Percentiles rank a stretch among this genome's conserved stretches.
Evolutionary conservation across 2,113 vertebrate species (phyloP).

Genomic region (Chitala chitala): DNA sequence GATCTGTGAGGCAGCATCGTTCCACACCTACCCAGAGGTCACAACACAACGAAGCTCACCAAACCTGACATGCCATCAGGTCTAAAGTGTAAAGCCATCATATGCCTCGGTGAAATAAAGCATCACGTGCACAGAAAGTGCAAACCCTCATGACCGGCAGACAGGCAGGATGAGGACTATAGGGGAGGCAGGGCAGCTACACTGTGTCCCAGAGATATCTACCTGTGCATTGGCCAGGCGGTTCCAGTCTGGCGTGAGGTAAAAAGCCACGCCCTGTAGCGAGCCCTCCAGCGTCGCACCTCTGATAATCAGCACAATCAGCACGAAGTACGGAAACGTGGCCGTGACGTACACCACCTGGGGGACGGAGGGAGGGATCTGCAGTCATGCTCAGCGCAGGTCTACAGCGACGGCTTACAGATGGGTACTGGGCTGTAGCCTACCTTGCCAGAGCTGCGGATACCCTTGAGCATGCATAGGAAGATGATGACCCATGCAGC

Average conservation of each 20-base stretch:
- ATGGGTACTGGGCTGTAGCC: background rate
- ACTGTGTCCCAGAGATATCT: background rate
- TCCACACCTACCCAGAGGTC: slow-evolving; percentile 62
- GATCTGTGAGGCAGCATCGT: slow-evolving; percentile 74
- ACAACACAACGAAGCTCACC: slow-evolving; percentile 7
- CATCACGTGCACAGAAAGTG: too few relatives aligned
- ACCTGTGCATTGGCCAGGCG: slow-evolving; percentile 68
- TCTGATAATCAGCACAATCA: slow-evolving; percentile 64
- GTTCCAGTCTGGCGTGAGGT: slow-evolving; percentile 68
- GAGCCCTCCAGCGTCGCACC: slow-evolving; percentile 63
- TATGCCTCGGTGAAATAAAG: too few relatives aligned
- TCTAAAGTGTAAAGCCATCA: too few relatives aligned
- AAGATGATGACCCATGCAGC: slow-evolving; percentile 72
- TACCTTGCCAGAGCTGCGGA: slow-evolving; percentile 75
- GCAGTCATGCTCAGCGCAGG: background rate
- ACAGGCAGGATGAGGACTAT: background rate
- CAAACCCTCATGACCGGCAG: too few relatives aligned
- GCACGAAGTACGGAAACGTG: slow-evolving; percentile 69
- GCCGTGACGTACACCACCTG: slow-evolving; percentile 72
- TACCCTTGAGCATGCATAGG: slow-evolving; percentile 70
- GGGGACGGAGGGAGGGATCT: slow-evolving; percentile 15
- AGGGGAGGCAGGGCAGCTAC: background rate
- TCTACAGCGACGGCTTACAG: background rate
- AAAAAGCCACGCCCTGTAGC: slow-evolving; percentile 62
- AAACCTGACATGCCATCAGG: background rate